These are phyloP conservation scores for Pteronura brasiliensis DNA, from an alignment of 2,113 vertebrate genomes.

Conservation along the genomic window DNA sequence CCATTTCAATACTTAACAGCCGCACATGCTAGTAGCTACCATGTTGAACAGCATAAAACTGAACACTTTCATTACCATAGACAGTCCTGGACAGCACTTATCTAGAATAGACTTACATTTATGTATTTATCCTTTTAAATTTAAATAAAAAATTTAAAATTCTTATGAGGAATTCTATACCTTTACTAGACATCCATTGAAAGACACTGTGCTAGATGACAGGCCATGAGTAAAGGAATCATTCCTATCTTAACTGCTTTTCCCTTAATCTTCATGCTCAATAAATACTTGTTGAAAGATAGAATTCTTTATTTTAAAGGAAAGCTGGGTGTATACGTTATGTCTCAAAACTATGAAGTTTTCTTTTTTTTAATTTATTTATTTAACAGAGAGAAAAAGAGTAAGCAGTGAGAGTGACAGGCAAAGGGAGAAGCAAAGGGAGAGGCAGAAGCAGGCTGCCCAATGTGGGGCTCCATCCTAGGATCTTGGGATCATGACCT, in stretches of 20 bases:
- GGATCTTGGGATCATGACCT: no score
- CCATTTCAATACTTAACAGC: neutral
- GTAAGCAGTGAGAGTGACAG: no score
- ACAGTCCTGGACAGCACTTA: neutral
- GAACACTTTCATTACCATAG: neutral
- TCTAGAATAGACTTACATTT: neutral
- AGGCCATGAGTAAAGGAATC: neutral
- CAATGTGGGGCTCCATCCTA: no score
- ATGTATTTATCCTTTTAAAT: neutral
- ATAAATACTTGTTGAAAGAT: neutral
- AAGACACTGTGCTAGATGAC: neutral
- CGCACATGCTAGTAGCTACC: neutral
- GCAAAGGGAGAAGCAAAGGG: no score
- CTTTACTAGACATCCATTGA: neutral
- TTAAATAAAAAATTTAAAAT: neutral
- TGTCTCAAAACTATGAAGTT: neutral
- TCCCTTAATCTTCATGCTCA: neutral
- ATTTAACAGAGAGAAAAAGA: no score
- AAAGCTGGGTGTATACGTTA: neutral
- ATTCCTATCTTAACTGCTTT: neutral
- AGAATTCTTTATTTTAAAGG: neutral
- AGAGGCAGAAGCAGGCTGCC: no score
- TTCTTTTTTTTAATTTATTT: no score
- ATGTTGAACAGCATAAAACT: neutral
- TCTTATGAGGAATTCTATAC: neutral